Base-by-base conservation (phyloP, 2,888 invertebrate genomes). In the Dione juno region DNA sequence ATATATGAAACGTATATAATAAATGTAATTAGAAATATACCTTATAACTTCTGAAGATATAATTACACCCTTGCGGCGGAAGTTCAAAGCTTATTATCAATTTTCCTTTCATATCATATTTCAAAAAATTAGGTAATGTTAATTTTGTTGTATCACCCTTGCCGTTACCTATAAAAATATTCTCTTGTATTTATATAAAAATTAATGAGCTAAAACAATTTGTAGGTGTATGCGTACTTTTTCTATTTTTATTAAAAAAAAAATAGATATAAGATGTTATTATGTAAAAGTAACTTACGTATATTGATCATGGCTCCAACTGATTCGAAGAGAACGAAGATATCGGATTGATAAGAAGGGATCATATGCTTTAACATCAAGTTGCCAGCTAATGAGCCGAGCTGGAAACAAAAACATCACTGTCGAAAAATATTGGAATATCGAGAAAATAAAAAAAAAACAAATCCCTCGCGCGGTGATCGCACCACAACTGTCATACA, bases 371-470 rank as follows among this genome's bases (percentile, higher is more conserved):
- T 96, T 77, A 95, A 85, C 92, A 95, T 95, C 61, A 96, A 80
- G 78, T 96, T 96, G 1, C 96, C 96, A 58, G 95, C 96, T 74
- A 96, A 81, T 0, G 95, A 95, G n/a, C 95, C 96, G 54, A 94
- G 91, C 94, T 94, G 11, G 79, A 63, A 78, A 70, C 59, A 13
- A 28, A 43, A 11, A 19, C 5, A n/a, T n/a, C n/a, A n/a, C n/a
- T n/a, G n/a, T 16, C 19, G 19, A 5, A 16, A 16, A 50, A 11
- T 5, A 50, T n/a, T 16, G n/a, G 10, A 48, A 9, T 16, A n/a
- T 19, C 40, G 11, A 8, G 40, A 40, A n/a, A n/a, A n/a, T n/a
- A n/a, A n/a, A n/a, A n/a, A n/a, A n/a, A n/a, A n/a, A n/a, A n/a
- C n/a, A n/a, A n/a, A n/a, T 28, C 11, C 19, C 19, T 16, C 1